Percentiles rank a stretch among this genome's conserved stretches.
These are phyloP conservation scores for Itoplectis maculator DNA, from an alignment of 2,888 invertebrate species.

Conservation along the genomic window DNA sequence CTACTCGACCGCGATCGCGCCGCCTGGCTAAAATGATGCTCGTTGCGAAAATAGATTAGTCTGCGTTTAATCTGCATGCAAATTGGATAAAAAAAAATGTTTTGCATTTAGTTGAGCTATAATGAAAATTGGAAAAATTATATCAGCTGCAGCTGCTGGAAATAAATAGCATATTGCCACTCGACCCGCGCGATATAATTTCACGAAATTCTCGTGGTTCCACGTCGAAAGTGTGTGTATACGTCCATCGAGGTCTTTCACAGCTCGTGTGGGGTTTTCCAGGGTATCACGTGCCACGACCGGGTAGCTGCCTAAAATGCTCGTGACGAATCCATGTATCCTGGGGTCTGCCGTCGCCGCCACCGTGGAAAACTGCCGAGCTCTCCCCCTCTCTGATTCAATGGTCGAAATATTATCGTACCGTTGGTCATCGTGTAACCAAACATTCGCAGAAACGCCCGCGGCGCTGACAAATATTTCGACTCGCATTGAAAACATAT, in stretches of 20 bases:
- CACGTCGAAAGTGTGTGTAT: slow-evolving; percentile 36
- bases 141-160: background rate
- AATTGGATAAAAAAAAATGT: background rate
- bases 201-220: slow-evolving; percentile 38
- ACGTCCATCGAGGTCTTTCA: slow-evolving; percentile 6
- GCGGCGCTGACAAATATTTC: background rate
- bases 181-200: background rate
- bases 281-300: slow-evolving; percentile 13
- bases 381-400: background rate
- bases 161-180: slow-evolving; percentile 17
- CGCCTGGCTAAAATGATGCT: background rate
- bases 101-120: background rate
- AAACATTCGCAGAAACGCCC: background rate
- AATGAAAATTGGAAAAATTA: background rate
- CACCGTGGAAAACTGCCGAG: background rate
- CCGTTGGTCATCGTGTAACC: background rate
- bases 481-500: background rate
- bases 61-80: background rate
- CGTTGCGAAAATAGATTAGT: background rate
- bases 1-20: background rate
- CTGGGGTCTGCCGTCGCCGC: background rate
- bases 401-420: slow-evolving; percentile 8
- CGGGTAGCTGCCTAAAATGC: slow-evolving; percentile 22
- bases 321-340: slow-evolving; percentile 22
- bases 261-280: slow-evolving; percentile 23